Conservation (phyloP, 2,113 vertebrate species). For the Ptychochromis oligacanthus region DNA sequence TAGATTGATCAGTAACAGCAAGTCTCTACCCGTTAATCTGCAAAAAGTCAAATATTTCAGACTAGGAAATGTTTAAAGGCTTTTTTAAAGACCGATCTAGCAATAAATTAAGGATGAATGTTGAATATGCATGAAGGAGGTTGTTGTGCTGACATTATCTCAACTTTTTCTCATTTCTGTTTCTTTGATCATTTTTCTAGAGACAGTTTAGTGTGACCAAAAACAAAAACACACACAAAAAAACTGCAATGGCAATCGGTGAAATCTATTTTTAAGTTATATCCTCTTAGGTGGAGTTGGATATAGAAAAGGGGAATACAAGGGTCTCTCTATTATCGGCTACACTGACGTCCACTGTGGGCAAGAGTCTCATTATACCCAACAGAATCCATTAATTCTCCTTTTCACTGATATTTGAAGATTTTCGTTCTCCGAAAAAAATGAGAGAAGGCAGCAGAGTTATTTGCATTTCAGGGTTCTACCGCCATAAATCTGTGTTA, state of each 20-base stretch:
- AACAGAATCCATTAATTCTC: slow-evolving; percentile 3
- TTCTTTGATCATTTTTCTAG: neutral
- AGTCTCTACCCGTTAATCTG: neutral
- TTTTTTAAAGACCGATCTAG: neutral
- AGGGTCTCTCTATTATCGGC: slow-evolving; percentile 9
- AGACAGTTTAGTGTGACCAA: neutral
- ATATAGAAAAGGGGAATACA: neutral
- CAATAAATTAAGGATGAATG: slow-evolving; percentile 28
- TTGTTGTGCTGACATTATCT: slow-evolving; percentile 2
- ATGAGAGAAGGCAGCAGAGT: neutral
- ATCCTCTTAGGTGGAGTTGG: neutral
- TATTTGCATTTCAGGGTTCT: neutral
- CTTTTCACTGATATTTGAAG: neutral
- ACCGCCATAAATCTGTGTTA: neutral
- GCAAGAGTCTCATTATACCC: slow-evolving; percentile 14
- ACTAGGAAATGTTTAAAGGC: neutral
- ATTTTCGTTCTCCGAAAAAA: neutral
- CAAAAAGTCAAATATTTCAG: neutral
- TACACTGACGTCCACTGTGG: slow-evolving; percentile 1
- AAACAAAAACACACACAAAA: neutral
- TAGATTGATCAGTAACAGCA: neutral
- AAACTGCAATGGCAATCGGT: neutral
- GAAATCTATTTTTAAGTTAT: neutral
- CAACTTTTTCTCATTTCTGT: neutral
- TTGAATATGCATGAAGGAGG: neutral